A percentile compares a stretch with the other conserved stretches of the same genome.
These are phyloP conservation scores for Rhyacophila brunnea DNA, from an alignment of 1,140 invertebrate species.

Conservation along the genomic window DNA sequence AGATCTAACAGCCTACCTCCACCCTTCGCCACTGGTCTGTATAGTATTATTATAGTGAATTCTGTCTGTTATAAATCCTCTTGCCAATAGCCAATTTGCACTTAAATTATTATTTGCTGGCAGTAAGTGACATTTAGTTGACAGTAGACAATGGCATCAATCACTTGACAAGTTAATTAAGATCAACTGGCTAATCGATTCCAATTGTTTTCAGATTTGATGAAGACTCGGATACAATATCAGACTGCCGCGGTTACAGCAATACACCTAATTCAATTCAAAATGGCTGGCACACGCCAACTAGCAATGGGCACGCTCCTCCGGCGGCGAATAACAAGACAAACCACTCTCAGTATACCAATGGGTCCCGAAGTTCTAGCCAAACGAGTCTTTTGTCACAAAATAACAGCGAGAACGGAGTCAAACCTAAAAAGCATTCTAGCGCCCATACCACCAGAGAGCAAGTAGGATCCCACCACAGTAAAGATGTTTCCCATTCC, in stretches of 20 bases:
- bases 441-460: constrained; percentile 11
- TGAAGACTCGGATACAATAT: constrained; percentile 54
- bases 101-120: no score
- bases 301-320: constrained; percentile 26
- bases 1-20: no score
- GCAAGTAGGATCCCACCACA: not conserved
- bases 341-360: constrained; percentile 22
- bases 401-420: constrained; percentile 15
- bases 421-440: constrained; percentile 22
- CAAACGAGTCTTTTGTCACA: constrained; percentile 30
- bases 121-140: not conserved
- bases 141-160: no score
- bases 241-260: constrained; percentile 50
- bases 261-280: constrained; percentile 49
- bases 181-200: no score
- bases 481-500: constrained; percentile 7
- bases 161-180: no score
- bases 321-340: constrained; percentile 4
- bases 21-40: no score
- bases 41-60: no score
- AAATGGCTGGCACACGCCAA: constrained; percentile 53
- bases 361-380: constrained; percentile 26
- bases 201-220: constrained; percentile 54
- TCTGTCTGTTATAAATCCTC: no score
- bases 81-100: no score